These are phyloP conservation scores for Pristionchus entomophagus DNA, from an alignment of 2,888 invertebrate genomes.

Conservation along the genomic window DNA sequence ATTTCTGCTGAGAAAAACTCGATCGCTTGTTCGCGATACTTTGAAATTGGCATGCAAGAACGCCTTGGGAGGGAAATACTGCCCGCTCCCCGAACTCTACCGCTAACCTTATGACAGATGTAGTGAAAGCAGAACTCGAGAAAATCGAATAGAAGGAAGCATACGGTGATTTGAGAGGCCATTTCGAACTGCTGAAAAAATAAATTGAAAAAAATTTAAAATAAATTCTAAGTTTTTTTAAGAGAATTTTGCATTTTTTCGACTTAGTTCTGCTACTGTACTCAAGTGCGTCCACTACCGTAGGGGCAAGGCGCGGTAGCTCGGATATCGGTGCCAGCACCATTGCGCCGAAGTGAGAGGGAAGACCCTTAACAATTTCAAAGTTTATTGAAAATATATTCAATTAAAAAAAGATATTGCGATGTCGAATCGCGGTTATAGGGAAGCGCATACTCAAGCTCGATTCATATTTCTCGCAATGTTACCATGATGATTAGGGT, in stretches of 20 bases:
- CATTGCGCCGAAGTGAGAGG: conserved; percentile 78
- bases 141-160: conserved; percentile 77
- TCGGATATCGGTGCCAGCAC: conserved; percentile 77
- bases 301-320: conserved; percentile 71
- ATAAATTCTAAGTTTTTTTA: too few species aligned
- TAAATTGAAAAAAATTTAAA: too few species aligned
- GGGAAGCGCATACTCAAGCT: too few species aligned
- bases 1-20: not conserved
- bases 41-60: not conserved
- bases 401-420: not conserved
- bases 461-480: too few species aligned
- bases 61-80: not conserved
- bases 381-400: not conserved
- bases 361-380: conserved; percentile 76
- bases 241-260: too few species aligned
- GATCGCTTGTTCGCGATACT: too few species aligned
- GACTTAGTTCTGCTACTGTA: too few species aligned
- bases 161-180: conserved; percentile 76
- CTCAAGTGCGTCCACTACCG: too few species aligned
- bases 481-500: too few species aligned
- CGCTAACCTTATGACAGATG: too few species aligned
- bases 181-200: conserved; percentile 19
- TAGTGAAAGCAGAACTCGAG: conserved; percentile 78
- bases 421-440: too few species aligned
- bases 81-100: too few species aligned